Evolutionary conservation across 2,888 invertebrate genomes (phyloP), one percentile per base, ranked within the genome.

Genomic region (Vannuccia rotundouncinata): DNA sequence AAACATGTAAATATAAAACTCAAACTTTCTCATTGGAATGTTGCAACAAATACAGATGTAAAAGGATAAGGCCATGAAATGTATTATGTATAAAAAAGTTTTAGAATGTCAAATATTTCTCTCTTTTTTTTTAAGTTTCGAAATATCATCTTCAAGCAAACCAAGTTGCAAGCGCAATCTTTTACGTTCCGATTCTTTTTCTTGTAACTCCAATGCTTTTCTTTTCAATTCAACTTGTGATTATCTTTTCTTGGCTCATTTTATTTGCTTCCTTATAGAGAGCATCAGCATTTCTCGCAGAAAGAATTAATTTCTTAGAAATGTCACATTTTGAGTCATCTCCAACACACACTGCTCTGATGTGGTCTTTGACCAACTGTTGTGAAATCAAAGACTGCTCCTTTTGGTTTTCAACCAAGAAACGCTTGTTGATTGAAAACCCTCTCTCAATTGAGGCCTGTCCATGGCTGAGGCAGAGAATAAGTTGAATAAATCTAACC

Each of bases 311-410:
- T 59, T 10, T 13, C n/a, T 73, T 73, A 5, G 73, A 73, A 73
- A 73, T 28, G 5, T n/a, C 22, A 28, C 22, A 73, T 28, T 73
- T 73, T 5, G 73, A 27, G 5, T 2, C 22, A 73, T 73, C 29
- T 13, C 73, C 73, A 73, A 5, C 29, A 22, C 22, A 13, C 22
- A 22, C 22, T 5, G 73, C 73, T 73, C 29, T 73, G 22, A 22
- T 73, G 73, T 73, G 29, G 29, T 73, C 25, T 25, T 73, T 73
- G 73, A 22, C 22, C 82, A 83, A 83, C 80, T 22, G 10, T 73
- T 73, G 73, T 10, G 73, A 22, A 13, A 73, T 73, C 73, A 73
- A 73, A 5, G 73, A 73, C 25, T 73, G 27, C 25, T 73, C 73
- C 10, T 73, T 28, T 73, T 73, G 73, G 25, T 73, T 73, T 28